Evolutionary conservation across 2,113 vertebrate genomes (phyloP), one percentile per base, ranked within the genome.

Genomic region (Struthio camelus): DNA sequence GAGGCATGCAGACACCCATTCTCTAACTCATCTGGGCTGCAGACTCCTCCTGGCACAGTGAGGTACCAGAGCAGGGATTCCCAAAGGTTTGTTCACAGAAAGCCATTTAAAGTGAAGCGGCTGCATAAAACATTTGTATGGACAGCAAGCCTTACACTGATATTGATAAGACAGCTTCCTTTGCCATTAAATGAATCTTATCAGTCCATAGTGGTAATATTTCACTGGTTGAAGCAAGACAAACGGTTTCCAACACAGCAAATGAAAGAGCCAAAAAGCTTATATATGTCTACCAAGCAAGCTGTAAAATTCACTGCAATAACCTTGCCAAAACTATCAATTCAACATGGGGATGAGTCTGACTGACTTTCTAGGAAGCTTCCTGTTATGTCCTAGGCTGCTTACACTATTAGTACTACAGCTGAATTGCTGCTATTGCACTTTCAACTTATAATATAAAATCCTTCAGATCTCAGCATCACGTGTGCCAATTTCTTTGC

Each of bases 231-330:
- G 73, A 81, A 82, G 22, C 51, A 71, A 85, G 79, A 81, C 65
- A 86, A 93, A 94, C 22, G 20, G 34, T 19, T 94, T 65, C 87
- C 73, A 91, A 53, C 11, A 42, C 50, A 89, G 78, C 78, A 89
- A 80, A 71, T 28, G 51, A 40, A 91, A 75, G 18, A 82, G 27
- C 56, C 5, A 27, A 62, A 71, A 87, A 93, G 61, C 25, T 42
- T 58, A 22, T 0, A 0, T 1, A 16, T 4, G 24, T 38, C n/a
- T 76, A 87, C 46, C n/a, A 76, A 67, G 61, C 56, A n/a, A 67
- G 42, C 34, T 78, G 73, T 4, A 38, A 88, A 82, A 95, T 6
- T 19, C 62, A 85, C 42, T 1, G 5, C 34, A 10, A 10, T 5
- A 48, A 42, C 27, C 27, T 1, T 11, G 46, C 50, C 40, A 84